Percentiles rank a stretch among this genome's conserved stretches.
Conservation (phyloP, 2,888 invertebrate genomes). For the Agrotis clavis region DNA sequence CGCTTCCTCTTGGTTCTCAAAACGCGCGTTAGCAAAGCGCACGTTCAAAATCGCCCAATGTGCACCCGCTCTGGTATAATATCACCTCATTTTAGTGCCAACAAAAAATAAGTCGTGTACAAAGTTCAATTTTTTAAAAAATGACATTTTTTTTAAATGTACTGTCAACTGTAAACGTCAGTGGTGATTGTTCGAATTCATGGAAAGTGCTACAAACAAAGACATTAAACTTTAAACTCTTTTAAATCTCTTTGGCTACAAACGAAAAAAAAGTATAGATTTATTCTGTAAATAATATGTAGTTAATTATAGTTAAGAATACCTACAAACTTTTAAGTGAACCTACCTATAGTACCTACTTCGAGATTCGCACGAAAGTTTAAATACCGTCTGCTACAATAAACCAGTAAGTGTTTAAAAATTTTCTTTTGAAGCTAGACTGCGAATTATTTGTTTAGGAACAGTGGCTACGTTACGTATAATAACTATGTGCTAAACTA, state of each 20-base stretch:
- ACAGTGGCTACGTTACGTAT: too few species aligned
- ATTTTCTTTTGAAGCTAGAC: not conserved
- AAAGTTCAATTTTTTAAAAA: conserved; percentile 66
- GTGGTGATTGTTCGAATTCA: conserved; percentile 51
- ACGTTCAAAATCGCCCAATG: too few species aligned
- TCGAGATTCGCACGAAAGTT: not conserved
- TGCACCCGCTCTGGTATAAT: not conserved
- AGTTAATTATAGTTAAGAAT: not conserved
- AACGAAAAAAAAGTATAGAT: too few species aligned
- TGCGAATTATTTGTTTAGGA: not conserved
- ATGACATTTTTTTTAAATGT: too few species aligned
- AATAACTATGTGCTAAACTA: too few species aligned
- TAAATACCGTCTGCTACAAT: not conserved
- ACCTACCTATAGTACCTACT: not conserved
- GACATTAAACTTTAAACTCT: too few species aligned
- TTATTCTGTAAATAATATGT: conserved; percentile 49
- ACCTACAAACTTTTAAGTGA: not conserved
- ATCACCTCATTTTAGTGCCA: conserved; percentile 68
- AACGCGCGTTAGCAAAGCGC: too few species aligned
- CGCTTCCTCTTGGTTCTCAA: too few species aligned
- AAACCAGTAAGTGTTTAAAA: not conserved
- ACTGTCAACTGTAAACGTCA: conserved; percentile 69
- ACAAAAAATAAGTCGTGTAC: conserved; percentile 70
- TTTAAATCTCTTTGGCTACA: too few species aligned
- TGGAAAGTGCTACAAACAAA: conserved; percentile 49